These are phyloP conservation scores for Lepidocyrtoides sp. DNA, from an alignment of 2,888 invertebrate genomes.

Conservation along the genomic window DNA sequence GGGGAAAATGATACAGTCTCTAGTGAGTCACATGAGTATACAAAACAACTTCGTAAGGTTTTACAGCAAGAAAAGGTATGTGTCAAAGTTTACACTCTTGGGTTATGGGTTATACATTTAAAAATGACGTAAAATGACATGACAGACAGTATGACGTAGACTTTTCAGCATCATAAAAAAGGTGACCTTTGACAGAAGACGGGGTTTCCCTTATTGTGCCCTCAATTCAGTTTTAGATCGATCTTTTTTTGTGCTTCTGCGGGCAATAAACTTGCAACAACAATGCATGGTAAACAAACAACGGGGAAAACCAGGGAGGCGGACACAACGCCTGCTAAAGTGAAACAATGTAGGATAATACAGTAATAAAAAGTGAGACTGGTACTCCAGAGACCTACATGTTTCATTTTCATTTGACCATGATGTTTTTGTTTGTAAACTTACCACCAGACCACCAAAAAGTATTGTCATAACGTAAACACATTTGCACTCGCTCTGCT, in stretches of 20 bases:
- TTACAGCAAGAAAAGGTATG: slow-evolving; percentile 84
- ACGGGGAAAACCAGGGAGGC: too few species aligned
- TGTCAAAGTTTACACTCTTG: slow-evolving; percentile 38
- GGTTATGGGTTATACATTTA: slow-evolving; percentile 77
- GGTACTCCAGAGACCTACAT: slow-evolving; percentile 65
- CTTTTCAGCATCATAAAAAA: neutral
- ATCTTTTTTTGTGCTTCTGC: neutral
- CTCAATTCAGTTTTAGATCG: neutral
- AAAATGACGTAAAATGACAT: neutral
- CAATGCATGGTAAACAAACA: neutral
- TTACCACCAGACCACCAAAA: neutral
- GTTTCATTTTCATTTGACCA: slow-evolving; percentile 74
- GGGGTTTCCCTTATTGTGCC: slow-evolving; percentile 28
- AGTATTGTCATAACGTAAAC: too few species aligned
- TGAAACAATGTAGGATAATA: slow-evolving; percentile 34
- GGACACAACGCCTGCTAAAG: neutral
- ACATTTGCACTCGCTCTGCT: neutral
- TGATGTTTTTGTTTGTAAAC: slow-evolving; percentile 33
- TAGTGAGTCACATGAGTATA: slow-evolving; percentile 83
- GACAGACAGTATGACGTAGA: slow-evolving; percentile 17
- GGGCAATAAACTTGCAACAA: neutral
- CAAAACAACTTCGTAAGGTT: slow-evolving; percentile 83
- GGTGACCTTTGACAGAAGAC: slow-evolving; percentile 40
- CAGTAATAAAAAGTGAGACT: slow-evolving; percentile 75
- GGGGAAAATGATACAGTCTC: slow-evolving; percentile 76